Evolutionary conservation across 2,113 vertebrate genomes (phyloP), one percentile per base, ranked within the genome.

Genomic region (Astur gentilis): DNA sequence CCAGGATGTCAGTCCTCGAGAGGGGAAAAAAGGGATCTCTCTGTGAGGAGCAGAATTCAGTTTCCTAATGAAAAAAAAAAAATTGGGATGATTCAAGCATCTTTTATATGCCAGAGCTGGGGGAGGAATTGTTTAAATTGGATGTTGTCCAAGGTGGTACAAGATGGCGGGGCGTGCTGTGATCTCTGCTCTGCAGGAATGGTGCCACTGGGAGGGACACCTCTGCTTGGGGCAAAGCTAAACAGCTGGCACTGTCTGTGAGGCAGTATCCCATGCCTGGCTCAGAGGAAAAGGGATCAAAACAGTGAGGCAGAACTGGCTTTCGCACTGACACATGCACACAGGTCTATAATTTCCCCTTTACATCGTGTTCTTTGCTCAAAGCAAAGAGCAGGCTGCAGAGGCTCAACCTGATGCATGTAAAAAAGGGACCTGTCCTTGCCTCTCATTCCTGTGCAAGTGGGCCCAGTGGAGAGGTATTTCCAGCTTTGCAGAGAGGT

Each of bases 1-100:
- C 90, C 93, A 86, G 95, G 92, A 76, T 91, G 88, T 89, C 88
- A 92, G 93, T 91, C 86, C 93, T 96, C 7, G 0, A 67, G 92
- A 92, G 95, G 81, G 93, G 93, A 93, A 90, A 58, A 86, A 95
- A 92, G 70, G 75, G 60, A 93, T 85, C 71, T 94, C 76, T 97
- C 10, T 0, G 13, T 42, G 60, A 95, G 87, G 34, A 97, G 81
- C 60, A 49, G 65, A 85, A 87, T 81, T 95, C 61, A 23, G 61
- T 72, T 94, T 75, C 69, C 89, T 96, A 92, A 97, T 91, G 81
- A 61, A 72, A 72, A 80, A 60, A 60, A 47, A 32, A 54, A 60
- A 72, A 69, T 44, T 78, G 62, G 49, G 49, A 84, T 95, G 94
- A 95, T 88, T 96, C 89, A 75, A 78, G 52, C 40, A 14, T 91